A percentile compares a stretch with the other conserved stretches of the same genome.
phyloP scores from a whole-genome alignment of 92 coral and sea anemone species.

The Bergia sp. region DNA sequence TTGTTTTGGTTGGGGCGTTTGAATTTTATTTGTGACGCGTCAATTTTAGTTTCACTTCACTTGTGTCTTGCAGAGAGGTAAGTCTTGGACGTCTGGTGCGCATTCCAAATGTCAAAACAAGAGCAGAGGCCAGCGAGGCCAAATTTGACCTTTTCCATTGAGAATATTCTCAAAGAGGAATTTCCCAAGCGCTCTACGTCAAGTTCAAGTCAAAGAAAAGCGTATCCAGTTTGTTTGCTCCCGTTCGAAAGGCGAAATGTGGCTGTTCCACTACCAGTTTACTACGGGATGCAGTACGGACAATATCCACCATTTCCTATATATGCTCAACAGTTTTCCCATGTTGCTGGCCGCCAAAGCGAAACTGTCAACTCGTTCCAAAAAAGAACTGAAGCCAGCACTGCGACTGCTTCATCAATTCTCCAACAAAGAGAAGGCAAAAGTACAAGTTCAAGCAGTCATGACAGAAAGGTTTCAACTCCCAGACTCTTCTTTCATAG shows the following conservation, averaged over 20 bases:
- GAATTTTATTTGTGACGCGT: slow-evolving; percentile 32
- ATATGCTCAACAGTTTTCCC: slow-evolving; percentile 37
- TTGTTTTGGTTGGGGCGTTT: slow-evolving; percentile 43
- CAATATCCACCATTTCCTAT: slow-evolving; percentile 36
- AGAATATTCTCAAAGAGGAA: slow-evolving; percentile 38
- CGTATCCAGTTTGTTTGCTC: slow-evolving; percentile 7
- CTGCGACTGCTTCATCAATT: neutral
- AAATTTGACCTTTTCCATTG: slow-evolving; percentile 37
- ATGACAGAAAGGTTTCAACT: slow-evolving; percentile 22
- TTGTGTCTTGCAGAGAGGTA: slow-evolving; percentile 39
- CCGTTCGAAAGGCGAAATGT: slow-evolving; percentile 44
- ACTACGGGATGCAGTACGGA: slow-evolving; percentile 33
- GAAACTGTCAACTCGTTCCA: slow-evolving; percentile 21
- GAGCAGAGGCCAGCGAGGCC: slow-evolving; percentile 42
- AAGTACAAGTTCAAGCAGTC: neutral
- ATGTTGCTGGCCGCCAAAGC: slow-evolving; percentile 19
- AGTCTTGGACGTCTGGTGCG: slow-evolving; percentile 7
- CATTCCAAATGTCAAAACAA: slow-evolving; percentile 49
- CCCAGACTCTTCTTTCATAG: slow-evolving; percentile 4
- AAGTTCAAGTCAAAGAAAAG: slow-evolving; percentile 34
- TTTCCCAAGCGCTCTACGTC: slow-evolving; percentile 7
- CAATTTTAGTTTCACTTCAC: slow-evolving; percentile 34
- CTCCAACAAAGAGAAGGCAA: slow-evolving; percentile 16
- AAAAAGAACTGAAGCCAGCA: slow-evolving; percentile 24
- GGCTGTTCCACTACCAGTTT: slow-evolving; percentile 28